Evolutionary conservation across 53 echinoderm and acorn worm genomes (phyloP).

Genomic region (Luidia sarsii): DNA sequence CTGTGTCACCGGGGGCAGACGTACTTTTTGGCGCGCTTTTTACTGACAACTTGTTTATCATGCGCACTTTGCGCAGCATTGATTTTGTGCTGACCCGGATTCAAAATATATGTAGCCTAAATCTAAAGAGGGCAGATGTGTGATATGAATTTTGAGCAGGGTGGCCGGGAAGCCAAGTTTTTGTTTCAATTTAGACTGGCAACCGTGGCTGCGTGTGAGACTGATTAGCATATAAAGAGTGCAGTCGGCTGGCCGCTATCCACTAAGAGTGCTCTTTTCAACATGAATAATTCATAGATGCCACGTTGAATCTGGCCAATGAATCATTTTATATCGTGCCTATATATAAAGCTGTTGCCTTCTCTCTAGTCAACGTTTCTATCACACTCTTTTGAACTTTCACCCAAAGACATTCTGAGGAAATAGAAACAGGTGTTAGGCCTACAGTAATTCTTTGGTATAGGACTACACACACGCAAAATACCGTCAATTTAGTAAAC

Average conservation of each 20-base stretch:
- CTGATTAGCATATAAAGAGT: conserved; percentile 21
- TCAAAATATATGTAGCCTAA: conserved; percentile 56
- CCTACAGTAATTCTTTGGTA: no score
- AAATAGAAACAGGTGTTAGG: no score
- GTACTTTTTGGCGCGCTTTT: conserved; percentile 37
- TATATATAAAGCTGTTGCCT: no score
- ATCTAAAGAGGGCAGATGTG: conserved; percentile 54
- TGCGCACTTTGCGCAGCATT: conserved; percentile 46
- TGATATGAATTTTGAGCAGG: conserved; percentile 34
- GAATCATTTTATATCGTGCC: no score
- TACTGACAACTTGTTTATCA: conserved; percentile 38
- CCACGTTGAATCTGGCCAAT: not conserved
- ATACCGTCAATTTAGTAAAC: no score
- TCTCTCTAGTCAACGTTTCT: no score
- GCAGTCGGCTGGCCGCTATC: not conserved
- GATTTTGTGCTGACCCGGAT: conserved; percentile 42
- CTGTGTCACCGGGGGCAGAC: conserved; percentile 26
- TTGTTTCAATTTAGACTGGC: conserved; percentile 36
- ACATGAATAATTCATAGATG: conserved; percentile 29
- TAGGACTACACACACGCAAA: no score
- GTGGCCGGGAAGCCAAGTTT: conserved; percentile 1
- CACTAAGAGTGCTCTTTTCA: conserved; percentile 27
- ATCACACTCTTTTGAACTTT: no score
- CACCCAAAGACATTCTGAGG: no score
- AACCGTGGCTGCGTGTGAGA: conserved; percentile 17